Evolutionary conservation across 2,113 vertebrate genomes (phyloP).

Genomic region (Dermatemys mawii): DNA sequence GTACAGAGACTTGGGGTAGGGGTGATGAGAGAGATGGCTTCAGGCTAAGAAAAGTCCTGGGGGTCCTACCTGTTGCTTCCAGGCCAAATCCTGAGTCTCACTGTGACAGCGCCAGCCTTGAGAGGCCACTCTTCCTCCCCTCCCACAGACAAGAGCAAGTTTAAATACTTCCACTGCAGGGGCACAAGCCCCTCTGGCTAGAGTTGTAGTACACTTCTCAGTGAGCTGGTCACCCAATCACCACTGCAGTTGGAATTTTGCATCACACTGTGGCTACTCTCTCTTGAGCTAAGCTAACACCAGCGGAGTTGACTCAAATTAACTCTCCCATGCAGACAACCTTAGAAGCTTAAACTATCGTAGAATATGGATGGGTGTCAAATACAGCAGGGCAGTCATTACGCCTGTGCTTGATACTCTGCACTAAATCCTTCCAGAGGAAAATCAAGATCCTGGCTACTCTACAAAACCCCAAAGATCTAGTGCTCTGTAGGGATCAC

Average conservation of each 20-base stretch:
- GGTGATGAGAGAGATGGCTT: neutral
- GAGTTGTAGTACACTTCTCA: neutral
- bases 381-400: neutral
- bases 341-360: neutral
- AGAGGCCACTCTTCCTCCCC: neutral
- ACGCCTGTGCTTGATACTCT: neutral
- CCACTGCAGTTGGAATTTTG: neutral
- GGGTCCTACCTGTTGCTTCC: neutral
- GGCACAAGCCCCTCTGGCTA: neutral
- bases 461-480: neutral
- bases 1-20: neutral
- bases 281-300: neutral
- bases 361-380: neutral
- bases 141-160: neutral
- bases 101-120: neutral
- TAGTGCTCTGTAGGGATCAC: neutral
- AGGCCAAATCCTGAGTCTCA: neutral
- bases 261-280: neutral
- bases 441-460: neutral
- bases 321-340: neutral
- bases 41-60: neutral
- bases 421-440: neutral
- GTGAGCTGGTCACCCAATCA: neutral
- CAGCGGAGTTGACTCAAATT: neutral
- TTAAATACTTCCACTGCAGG: neutral